Conservation (phyloP, 2,113 vertebrate species). For the Nycticorax nycticorax region DNA sequence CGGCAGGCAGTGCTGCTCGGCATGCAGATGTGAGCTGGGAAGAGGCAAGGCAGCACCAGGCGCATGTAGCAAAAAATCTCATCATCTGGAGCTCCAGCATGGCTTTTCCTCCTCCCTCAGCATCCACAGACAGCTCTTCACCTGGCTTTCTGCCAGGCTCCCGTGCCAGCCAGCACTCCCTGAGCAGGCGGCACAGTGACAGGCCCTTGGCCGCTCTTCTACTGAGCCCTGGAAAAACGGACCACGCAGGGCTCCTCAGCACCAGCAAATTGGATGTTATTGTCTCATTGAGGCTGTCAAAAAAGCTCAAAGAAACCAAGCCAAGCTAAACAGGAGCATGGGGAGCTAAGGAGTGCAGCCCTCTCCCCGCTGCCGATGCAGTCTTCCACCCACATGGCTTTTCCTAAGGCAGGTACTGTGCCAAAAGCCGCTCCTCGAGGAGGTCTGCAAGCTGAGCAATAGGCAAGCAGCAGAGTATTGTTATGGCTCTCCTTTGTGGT, state of each 20-base stretch:
- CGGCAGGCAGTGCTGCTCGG: background rate
- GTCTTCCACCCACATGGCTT: background rate
- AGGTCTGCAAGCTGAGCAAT: background rate
- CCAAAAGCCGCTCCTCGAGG: background rate
- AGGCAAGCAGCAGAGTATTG: background rate
- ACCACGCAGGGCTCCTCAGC: background rate
- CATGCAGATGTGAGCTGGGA: fast-evolving
- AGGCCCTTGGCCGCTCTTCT: background rate
- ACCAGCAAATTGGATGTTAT: background rate
- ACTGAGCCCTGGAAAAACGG: background rate
- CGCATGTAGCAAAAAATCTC: background rate
- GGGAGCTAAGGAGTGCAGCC: background rate
- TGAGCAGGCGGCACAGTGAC: background rate
- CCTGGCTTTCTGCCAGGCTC: background rate
- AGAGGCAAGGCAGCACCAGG: background rate
- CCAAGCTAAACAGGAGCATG: background rate
- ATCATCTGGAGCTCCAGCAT: background rate
- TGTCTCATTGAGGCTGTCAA: background rate
- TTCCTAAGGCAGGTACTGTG: background rate
- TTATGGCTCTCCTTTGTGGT: background rate
- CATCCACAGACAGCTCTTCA: background rate
- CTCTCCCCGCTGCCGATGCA: fast-evolving
- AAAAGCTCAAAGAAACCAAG: background rate
- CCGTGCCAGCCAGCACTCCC: background rate
- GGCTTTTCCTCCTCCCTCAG: background rate